Evolutionary conservation across 2,113 vertebrate species (phyloP), one percentile per base, ranked within the genome.

Genomic region (Tetrax tetrax): DNA sequence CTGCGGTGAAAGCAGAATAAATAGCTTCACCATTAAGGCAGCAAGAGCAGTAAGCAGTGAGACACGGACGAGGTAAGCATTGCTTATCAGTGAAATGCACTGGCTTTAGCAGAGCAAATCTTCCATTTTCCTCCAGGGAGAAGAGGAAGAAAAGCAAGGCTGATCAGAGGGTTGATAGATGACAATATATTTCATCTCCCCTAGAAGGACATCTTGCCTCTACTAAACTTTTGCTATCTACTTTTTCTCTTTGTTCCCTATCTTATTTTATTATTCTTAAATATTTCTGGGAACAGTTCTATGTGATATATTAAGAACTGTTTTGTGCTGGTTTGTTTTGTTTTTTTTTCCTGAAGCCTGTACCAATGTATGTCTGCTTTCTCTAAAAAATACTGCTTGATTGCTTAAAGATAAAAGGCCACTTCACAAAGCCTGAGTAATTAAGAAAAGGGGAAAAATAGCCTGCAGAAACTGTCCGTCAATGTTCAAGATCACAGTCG

Each of bases 91-190:
- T 9, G n/a, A 43, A 64, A 64, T 31, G 57, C 56, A 57, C 63
- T 63, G 37, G 76, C 25, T 96, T 92, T 75, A 88, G 74, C 76
- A 90, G 81, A 89, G 83, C 72, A 94, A 95, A 96, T 96, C 94
- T 93, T 77, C 81, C 7, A 2, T 81, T 80, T 97, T 68, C 76
- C 97, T 68, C 86, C 24, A 61, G 90, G 84, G 91, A 96, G 78
- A 89, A 12, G 17, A 12, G 24, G 20, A 80, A 83, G 69, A 93
- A 93, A 84, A 80, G 57, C 47, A 51, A 76, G 45, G 38, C 89
- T 89, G 92, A 97, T 94, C 45, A 57, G 91, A 84, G 10, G 38
- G 63, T 37, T 96, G 94, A 97, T 94, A 87, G 65, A 77, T 90
- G 71, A 92, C 78, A 78, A 90, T 79, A 33, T 53, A 68, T 93